Evolutionary conservation across 2,113 vertebrate genomes (phyloP).

Genomic region (Centrocercus urophasianus): DNA sequence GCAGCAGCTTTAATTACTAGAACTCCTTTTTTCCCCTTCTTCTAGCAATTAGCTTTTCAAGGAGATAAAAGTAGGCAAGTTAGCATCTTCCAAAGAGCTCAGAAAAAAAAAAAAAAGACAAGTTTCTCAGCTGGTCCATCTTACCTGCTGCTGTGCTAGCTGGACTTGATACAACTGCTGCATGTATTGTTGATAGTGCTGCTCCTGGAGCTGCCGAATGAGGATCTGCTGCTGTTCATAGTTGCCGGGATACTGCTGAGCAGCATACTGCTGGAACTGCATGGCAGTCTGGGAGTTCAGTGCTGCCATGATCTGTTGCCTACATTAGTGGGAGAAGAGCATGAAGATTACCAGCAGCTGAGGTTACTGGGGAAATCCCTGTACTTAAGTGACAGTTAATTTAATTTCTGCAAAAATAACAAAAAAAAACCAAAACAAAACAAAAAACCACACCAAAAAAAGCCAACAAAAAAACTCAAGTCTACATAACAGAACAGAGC

Average conservation of each 20-base stretch:
- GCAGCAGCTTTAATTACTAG: background rate
- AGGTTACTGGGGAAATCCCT: background rate
- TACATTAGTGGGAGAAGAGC: slow-evolving; percentile 59
- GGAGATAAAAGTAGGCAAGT: background rate
- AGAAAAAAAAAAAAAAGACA: background rate
- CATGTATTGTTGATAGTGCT: slow-evolving; percentile 99
- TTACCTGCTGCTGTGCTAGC: slow-evolving; percentile 96
- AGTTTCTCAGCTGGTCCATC: background rate
- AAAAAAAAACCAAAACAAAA: background rate
- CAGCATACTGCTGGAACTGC: slow-evolving; percentile 99
- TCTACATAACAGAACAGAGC: background rate
- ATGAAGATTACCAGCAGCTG: background rate
- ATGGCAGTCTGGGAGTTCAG: slow-evolving; percentile 96
- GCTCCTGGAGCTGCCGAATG: slow-evolving; percentile 97
- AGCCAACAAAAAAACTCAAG: background rate
- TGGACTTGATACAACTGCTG: slow-evolving; percentile 99
- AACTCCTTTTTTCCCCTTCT: background rate
- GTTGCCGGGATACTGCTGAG: slow-evolving; percentile 97
- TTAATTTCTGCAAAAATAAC: background rate
- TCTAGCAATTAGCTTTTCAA: background rate
- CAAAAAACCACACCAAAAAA: background rate
- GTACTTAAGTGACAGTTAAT: background rate
- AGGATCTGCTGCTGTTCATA: slow-evolving; percentile 95
- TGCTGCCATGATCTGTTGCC: slow-evolving; percentile 99
- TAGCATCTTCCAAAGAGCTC: background rate